Conservation (phyloP, 2,113 vertebrate species). For the Grus americana region DNA sequence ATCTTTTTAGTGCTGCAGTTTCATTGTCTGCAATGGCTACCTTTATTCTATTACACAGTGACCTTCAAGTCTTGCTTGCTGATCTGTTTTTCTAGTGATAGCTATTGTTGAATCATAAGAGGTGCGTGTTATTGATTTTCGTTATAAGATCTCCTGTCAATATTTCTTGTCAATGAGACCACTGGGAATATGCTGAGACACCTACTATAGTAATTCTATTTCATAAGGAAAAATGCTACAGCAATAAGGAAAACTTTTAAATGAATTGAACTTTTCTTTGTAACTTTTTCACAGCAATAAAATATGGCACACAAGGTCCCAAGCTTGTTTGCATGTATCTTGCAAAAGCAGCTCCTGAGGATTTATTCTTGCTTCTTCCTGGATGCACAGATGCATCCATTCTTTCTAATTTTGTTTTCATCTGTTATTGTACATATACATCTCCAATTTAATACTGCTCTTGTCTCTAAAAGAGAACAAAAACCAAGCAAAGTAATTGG, state of each 20-base stretch:
- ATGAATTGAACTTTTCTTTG: not conserved
- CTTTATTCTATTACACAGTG: not conserved
- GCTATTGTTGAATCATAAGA: not conserved
- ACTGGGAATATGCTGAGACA: not conserved
- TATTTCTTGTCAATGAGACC: not conserved
- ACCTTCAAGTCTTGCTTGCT: not conserved
- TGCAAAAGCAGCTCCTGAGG: not conserved
- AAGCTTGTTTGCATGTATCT: not conserved
- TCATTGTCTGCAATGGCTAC: not conserved
- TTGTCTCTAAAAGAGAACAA: not conserved
- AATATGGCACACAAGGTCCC: not conserved
- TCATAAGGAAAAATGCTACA: not conserved
- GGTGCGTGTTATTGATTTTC: not conserved
- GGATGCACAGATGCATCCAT: not conserved
- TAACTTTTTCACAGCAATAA: not conserved
- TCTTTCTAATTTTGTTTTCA: not conserved
- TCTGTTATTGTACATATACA: not conserved
- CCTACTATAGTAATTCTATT: not conserved
- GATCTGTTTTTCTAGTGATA: not conserved
- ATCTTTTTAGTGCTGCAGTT: not conserved
- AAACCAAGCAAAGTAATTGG: not conserved
- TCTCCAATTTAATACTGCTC: not conserved
- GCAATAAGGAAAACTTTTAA: not conserved
- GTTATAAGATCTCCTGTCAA: not conserved
- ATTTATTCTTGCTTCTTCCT: not conserved